phyloP scores from a whole-genome alignment of 2,113 vertebrate species.

The Thymallus thymallus region DNA sequence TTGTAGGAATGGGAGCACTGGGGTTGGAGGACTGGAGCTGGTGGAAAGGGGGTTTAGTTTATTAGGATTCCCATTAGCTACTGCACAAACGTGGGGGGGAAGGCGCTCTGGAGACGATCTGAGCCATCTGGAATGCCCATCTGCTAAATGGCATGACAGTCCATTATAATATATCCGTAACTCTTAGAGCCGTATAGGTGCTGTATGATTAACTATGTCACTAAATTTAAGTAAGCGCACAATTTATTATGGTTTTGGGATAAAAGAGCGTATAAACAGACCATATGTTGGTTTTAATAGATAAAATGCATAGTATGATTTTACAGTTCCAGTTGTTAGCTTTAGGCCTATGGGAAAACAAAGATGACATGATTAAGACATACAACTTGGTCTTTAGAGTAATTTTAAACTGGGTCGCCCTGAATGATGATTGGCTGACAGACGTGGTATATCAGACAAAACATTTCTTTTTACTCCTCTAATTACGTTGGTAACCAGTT shows the following conservation, averaged over 20 bases:
- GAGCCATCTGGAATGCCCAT: slow-evolving; percentile 60
- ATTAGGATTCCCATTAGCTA: background rate
- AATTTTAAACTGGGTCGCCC: no score
- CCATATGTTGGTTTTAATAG: background rate
- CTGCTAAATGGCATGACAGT: slow-evolving; percentile 45
- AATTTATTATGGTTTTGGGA: background rate
- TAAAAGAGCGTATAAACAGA: background rate
- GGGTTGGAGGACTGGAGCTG: background rate
- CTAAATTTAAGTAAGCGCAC: slow-evolving; percentile 30
- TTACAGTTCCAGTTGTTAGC: background rate
- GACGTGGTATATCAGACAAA: no score
- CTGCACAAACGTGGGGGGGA: no score
- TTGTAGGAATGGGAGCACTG: background rate
- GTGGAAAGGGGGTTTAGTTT: background rate
- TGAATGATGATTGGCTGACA: no score
- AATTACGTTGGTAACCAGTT: no score
- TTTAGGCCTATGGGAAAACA: background rate
- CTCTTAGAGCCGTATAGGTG: slow-evolving; percentile 33
- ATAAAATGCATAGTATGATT: background rate
- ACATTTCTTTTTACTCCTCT: no score
- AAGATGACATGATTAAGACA: no score
- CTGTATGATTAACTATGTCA: slow-evolving; percentile 35
- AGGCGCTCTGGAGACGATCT: slow-evolving; percentile 17
- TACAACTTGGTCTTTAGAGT: no score
- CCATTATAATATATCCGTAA: slow-evolving; percentile 25